Evolutionary conservation across 1,140 invertebrate genomes (phyloP).

Genomic region (Euwallacea similis): DNA sequence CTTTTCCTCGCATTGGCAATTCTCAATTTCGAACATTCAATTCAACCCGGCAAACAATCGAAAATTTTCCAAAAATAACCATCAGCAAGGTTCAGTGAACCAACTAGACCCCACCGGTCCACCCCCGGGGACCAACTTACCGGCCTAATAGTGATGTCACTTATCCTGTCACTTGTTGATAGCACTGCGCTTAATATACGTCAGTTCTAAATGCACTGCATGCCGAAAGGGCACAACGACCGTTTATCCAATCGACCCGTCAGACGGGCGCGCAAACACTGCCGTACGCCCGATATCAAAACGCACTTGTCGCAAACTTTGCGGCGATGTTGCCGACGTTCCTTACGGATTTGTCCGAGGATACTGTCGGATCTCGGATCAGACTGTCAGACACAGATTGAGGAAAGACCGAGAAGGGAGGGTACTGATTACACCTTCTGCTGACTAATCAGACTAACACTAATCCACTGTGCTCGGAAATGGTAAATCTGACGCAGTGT

Average conservation of each 20-base stretch:
- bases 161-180: slow-evolving; percentile 35
- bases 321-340: slow-evolving; percentile 22
- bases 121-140: slow-evolving; percentile 6
- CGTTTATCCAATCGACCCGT: slow-evolving; percentile 27
- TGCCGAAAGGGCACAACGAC: slow-evolving; percentile 28
- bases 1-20: too few relatives aligned
- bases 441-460: too few relatives aligned
- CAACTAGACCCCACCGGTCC: too few relatives aligned
- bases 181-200: slow-evolving; percentile 19
- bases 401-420: too few relatives aligned
- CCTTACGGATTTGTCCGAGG: slow-evolving; percentile 9
- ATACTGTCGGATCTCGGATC: background rate
- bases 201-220: slow-evolving; percentile 22
- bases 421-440: too few relatives aligned
- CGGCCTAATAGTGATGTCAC: slow-evolving; percentile 30
- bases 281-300: slow-evolving; percentile 25
- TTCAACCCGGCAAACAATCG: too few relatives aligned
- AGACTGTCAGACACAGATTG: too few relatives aligned
- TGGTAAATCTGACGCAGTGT: too few relatives aligned
- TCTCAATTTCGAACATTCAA: too few relatives aligned
- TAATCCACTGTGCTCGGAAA: too few relatives aligned
- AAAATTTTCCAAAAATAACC: too few relatives aligned
- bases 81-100: too few relatives aligned
- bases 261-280: slow-evolving; percentile 32
- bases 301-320: slow-evolving; percentile 33